phyloP scores from a whole-genome alignment of 2,797 vertebrate species.

The Tangara arthus region DNA sequence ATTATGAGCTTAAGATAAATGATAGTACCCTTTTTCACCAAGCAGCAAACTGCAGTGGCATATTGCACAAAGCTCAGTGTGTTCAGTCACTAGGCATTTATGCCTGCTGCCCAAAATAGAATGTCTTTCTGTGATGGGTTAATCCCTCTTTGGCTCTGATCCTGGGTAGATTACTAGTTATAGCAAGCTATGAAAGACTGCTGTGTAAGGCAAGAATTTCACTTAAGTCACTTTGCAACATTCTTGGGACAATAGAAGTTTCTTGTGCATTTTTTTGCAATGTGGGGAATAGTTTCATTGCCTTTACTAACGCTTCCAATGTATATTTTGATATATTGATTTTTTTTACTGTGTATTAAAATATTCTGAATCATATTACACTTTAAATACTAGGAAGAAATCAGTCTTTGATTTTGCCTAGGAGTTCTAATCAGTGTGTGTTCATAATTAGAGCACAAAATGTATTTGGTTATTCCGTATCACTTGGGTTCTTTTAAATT shows the following conservation, averaged over 20 bases:
- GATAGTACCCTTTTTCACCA: conserved; percentile 4
- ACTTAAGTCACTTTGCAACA: conserved; percentile 57
- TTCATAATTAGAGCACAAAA: not conserved
- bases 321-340: not conserved
- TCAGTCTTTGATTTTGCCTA: not conserved
- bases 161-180: conserved; percentile 72
- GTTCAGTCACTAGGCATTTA: conserved; percentile 69
- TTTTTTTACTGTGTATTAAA: not conserved
- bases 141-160: conserved; percentile 78
- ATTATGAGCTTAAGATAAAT: not conserved
- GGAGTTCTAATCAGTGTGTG: not conserved
- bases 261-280: not conserved
- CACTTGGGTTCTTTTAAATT: not conserved
- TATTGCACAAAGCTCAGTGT: conserved; percentile 46
- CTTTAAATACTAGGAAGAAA: not conserved
- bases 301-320: not conserved
- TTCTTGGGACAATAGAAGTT: not conserved
- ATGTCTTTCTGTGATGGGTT: conserved; percentile 75
- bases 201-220: conserved; percentile 59
- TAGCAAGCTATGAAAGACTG: conserved; percentile 55
- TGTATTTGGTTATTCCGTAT: not conserved
- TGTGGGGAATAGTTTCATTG: not conserved
- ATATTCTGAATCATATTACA: not conserved
- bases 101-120: conserved; percentile 75
- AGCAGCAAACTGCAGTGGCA: not conserved